These are phyloP conservation scores for Felis catus DNA, from an alignment of 2,113 vertebrate species.

Conservation along the genomic window F.catus_Fca126_mat1.0 CM031426.1:3979001-3979500, in stretches of 20 bases:
- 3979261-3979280: not conserved
- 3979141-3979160: not conserved
- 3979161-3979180: not conserved
- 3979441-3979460: not conserved
- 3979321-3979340: not conserved
- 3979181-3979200: not conserved
- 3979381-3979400: not conserved
- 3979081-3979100: not conserved
- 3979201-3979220: not conserved
- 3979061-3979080: not conserved
- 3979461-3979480: not conserved
- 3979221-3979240: not conserved
- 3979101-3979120: not conserved
- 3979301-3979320: not conserved
- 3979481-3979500: no score
- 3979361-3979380: not conserved
- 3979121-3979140: not conserved
- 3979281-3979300: not conserved
- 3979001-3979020: not conserved
- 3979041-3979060: not conserved
- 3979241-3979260: not conserved
- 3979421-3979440: not conserved
- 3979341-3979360: not conserved
- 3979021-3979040: not conserved
- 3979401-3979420: not conserved